Percentiles rank a stretch among this genome's conserved stretches.
Conservation (phyloP, 2,888 invertebrate species). For the Bedellia somnulentella region DNA sequence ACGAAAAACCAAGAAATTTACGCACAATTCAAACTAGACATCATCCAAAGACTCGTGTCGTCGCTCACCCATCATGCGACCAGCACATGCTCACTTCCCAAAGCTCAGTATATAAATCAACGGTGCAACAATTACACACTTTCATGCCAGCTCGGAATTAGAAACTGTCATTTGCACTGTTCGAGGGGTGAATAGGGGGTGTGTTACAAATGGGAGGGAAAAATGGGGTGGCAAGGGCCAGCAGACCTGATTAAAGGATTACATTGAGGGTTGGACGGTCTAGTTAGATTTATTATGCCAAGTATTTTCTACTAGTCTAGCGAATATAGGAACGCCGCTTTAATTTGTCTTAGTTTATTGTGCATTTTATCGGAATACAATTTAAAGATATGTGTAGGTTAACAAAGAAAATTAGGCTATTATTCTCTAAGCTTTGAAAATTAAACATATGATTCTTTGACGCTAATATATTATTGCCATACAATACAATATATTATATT, state of each 20-base stretch:
- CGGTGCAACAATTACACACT: conserved; percentile 61
- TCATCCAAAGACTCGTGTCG: too few species aligned
- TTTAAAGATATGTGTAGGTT: too few species aligned
- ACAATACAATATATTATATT: background rate
- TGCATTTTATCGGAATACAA: too few species aligned
- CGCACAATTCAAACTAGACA: too few species aligned
- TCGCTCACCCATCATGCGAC: too few species aligned
- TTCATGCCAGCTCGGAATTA: conserved; percentile 63
- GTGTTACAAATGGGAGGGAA: conserved; percentile 36
- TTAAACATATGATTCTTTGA: conserved; percentile 3
- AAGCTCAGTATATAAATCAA: conserved; percentile 56
- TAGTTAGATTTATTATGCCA: conserved; percentile 59
- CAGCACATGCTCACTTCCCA: conserved; percentile 32
- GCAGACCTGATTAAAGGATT: conserved; percentile 61
- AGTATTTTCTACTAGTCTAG: conserved; percentile 52
- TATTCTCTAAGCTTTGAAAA: too few species aligned
- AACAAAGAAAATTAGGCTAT: too few species aligned
- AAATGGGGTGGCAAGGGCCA: conserved; percentile 55
- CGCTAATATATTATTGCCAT: background rate
- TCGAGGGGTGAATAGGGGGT: conserved; percentile 29
- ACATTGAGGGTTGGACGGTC: conserved; percentile 47
- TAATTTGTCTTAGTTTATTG: conserved; percentile 5
- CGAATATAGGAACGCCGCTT: conserved; percentile 20
- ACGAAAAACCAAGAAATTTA: conserved; percentile 13
- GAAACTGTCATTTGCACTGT: conserved; percentile 64